Percentiles rank a stretch among this genome's conserved stretches.
Evolutionary conservation across 2,888 invertebrate species (phyloP).

Genomic region (Drosophila cracens): DNA sequence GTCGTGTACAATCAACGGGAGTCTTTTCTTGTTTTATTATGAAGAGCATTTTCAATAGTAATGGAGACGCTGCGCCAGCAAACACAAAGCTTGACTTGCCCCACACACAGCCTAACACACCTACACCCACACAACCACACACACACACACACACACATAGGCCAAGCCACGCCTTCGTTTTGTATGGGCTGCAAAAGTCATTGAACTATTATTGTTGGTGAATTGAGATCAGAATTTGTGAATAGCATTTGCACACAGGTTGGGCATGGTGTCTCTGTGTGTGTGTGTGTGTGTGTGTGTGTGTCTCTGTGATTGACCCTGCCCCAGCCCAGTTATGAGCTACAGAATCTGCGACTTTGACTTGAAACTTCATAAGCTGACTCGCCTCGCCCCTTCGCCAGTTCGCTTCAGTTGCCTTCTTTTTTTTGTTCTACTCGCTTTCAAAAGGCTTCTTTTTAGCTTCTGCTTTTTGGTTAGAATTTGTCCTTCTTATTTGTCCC

Average conservation of each 20-base stretch:
- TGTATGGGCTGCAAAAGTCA: constrained; percentile 21
- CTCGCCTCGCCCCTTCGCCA: background rate
- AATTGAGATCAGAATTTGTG: constrained; percentile 44
- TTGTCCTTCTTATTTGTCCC: background rate
- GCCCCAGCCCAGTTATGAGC: constrained; percentile 39
- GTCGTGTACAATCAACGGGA: background rate
- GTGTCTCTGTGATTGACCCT: constrained; percentile 19
- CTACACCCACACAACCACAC: constrained; percentile 3
- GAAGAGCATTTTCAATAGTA: background rate
- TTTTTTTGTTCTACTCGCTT: background rate
- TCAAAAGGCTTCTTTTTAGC: background rate
- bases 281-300: background rate
- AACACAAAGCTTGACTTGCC: constrained; percentile 24
- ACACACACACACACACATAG: constrained; percentile 18
- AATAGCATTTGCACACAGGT: constrained; percentile 5
- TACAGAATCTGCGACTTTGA: constrained; percentile 35
- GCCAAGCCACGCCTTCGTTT: constrained; percentile 17
- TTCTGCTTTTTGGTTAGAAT: background rate
- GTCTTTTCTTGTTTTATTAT: constrained; percentile 4
- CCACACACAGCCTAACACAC: constrained; percentile 11
- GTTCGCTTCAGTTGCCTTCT: background rate
- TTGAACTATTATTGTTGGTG: constrained; percentile 40
- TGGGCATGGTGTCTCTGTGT: background rate
- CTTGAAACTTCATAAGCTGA: constrained; percentile 3
- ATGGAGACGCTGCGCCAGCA: constrained; percentile 18